A percentile compares a stretch with the other conserved stretches of the same genome.
phyloP scores from a whole-genome alignment of 2,888 invertebrate genomes.

The Tetragonula carbonaria region DNA sequence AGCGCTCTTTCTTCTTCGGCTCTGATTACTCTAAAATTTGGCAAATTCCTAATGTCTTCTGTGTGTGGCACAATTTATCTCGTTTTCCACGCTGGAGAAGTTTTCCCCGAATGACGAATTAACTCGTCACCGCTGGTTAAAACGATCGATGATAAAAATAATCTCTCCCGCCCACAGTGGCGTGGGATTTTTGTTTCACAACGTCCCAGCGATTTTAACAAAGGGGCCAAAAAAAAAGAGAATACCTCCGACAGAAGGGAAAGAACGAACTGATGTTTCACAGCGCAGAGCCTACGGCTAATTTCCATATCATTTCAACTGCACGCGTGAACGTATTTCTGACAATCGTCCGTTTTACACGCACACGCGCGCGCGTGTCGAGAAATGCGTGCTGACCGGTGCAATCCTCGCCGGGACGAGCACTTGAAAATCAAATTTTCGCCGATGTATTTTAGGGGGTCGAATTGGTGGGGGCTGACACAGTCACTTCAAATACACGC shows the following conservation, averaged over 20 bases:
- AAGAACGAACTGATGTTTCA: constrained; percentile 60
- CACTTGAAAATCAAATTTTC: constrained; percentile 58
- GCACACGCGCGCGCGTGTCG: constrained; percentile 31
- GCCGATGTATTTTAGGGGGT: constrained; percentile 20
- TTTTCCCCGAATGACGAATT: too few relatives aligned
- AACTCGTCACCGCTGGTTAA: too few relatives aligned
- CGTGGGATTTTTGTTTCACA: background rate
- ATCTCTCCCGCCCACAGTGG: background rate
- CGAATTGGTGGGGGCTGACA: background rate
- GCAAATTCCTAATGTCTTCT: too few relatives aligned
- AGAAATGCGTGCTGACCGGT: constrained; percentile 47
- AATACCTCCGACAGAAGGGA: background rate
- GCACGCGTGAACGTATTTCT: constrained; percentile 55
- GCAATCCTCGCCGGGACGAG: constrained; percentile 29
- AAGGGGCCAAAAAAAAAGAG: too few relatives aligned
- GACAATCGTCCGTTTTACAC: constrained; percentile 50
- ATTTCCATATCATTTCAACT: constrained; percentile 66
- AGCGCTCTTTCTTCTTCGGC: constrained; percentile 18
- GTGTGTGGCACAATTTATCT: too few relatives aligned
- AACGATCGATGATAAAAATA: background rate
- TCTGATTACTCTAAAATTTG: too few relatives aligned
- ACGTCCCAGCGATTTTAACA: background rate
- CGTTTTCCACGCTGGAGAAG: too few relatives aligned
- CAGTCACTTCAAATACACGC: constrained; percentile 44
- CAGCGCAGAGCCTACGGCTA: constrained; percentile 72